phyloP scores from a whole-genome alignment of 1,140 invertebrate genomes.

The Adelges cooleyi region DNA sequence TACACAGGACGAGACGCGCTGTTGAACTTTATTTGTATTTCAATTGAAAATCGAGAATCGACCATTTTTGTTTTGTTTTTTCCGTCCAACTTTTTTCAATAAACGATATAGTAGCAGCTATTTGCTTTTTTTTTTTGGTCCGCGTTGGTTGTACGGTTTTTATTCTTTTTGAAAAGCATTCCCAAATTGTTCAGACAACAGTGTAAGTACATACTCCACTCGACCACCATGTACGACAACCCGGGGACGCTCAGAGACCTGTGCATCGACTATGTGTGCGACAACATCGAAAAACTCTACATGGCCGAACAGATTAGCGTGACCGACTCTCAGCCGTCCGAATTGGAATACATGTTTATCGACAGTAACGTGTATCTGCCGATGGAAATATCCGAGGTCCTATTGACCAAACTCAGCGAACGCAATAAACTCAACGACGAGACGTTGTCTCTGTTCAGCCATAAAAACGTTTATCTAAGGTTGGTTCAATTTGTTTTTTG shows the following conservation, averaged over 20 bases:
- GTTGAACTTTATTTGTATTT: too few relatives aligned
- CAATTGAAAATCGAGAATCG: too few relatives aligned
- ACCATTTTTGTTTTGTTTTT: too few relatives aligned
- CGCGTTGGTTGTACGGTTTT: too few relatives aligned
- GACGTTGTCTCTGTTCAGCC: slow-evolving; percentile 53
- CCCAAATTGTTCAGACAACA: too few relatives aligned
- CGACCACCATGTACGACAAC: slow-evolving; percentile 53
- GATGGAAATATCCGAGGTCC: slow-evolving; percentile 52
- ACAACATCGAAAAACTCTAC: slow-evolving; percentile 52
- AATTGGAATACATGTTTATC: slow-evolving; percentile 40
- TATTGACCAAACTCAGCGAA: slow-evolving; percentile 50
- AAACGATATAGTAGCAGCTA: too few relatives aligned
- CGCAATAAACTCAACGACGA: slow-evolving; percentile 53
- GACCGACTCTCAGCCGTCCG: slow-evolving; percentile 1
- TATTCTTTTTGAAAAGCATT: too few relatives aligned
- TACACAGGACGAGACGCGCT: too few relatives aligned
- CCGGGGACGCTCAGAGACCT: slow-evolving; percentile 51
- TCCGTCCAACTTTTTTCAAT: too few relatives aligned
- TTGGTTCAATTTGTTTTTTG: slow-evolving; percentile 31
- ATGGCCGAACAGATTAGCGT: slow-evolving; percentile 34
- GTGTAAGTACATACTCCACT: too few relatives aligned
- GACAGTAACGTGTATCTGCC: slow-evolving; percentile 55
- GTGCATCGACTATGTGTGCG: slow-evolving; percentile 58
- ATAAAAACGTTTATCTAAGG: slow-evolving; percentile 51
- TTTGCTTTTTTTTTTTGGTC: too few relatives aligned